Evolutionary conservation across 1,140 invertebrate genomes (phyloP).

Genomic region (Globodera rostochiensis): DNA sequence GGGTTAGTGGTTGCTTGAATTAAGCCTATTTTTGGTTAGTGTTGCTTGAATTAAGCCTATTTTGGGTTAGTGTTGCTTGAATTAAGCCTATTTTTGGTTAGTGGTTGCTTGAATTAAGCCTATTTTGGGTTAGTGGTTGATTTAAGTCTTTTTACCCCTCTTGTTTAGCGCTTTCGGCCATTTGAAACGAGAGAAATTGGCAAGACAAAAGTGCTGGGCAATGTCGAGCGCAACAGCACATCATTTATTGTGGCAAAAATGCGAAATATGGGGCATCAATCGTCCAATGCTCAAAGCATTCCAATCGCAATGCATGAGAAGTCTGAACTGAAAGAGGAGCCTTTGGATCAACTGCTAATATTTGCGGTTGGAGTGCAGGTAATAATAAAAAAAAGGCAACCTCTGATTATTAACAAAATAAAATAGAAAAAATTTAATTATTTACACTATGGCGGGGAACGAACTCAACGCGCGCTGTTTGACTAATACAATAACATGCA

Average conservation of each 20-base stretch:
- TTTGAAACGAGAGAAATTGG: constrained; percentile 85
- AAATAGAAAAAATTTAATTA: too few species aligned
- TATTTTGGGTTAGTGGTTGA: background rate
- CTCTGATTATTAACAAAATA: too few species aligned
- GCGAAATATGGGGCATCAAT: constrained; percentile 54
- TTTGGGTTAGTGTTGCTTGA: constrained; percentile 70
- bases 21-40: too few species aligned
- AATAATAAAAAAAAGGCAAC: background rate
- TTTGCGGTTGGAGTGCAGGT: constrained; percentile 35
- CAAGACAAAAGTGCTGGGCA: constrained; percentile 79
- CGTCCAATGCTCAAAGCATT: background rate
- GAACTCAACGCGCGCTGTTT: background rate
- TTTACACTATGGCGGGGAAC: background rate
- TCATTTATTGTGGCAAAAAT: constrained; percentile 79
- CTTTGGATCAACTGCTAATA: background rate
- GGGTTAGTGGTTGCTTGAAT: constrained; percentile 69
- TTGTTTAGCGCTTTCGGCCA: constrained; percentile 77
- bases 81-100: too few species aligned
- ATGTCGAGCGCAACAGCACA: constrained; percentile 78
- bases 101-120: too few species aligned
- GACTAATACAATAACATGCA: background rate
- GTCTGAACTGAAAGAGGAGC: background rate
- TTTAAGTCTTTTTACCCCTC: constrained; percentile 31
- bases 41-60: too few species aligned
- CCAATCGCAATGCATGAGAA: background rate